Base-by-base conservation (phyloP, 2,888 invertebrate genomes). In the Drosophila anomalata region DNA sequence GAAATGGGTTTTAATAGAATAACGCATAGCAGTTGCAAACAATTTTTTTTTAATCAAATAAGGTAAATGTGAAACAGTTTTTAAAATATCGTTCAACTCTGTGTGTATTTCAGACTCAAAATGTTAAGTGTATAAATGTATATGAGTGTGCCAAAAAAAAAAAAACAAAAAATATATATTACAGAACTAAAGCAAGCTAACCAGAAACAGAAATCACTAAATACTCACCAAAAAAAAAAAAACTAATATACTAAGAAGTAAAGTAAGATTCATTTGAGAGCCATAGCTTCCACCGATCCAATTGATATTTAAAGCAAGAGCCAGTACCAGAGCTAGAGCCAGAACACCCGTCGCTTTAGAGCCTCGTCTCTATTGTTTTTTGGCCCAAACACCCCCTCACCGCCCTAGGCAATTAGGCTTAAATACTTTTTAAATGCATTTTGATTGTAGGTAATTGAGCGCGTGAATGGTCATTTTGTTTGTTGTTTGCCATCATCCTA, bases 401-500 rank as follows among this genome's bases (percentile, higher is more conserved):
- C 47, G 46, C 31, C 46, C 56, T 22, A 26, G 61, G 67, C 80
- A 86, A 87, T 77, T 88, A 83, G 80, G 63, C 29, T 88, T 88
- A 87, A 83, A 75, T 75, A 84, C 53, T 68, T 68, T 73, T 87
- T 83, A 88, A 83, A 87, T 71, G 78, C 73, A 88, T 80, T 88
- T 79, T 79, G 70, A 82, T 82, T 88, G 78, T 57, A 72, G 84
- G 68, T 74, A 88, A 82, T 82, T 82, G 76, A 71, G 66, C 65
- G 72, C 59, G 47, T 65, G 60, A 58, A 78, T 59, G 57, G 53
- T 24, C 59, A 60, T 36, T 62, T 84, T 84, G 66, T 75, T 20
- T 14, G 41, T 42, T 20, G 39, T 39, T 39, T 39, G 39, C n/a
- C 39, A 12, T 14, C 9, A 41, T 20, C 11, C 42, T 20, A 11